phyloP scores from a whole-genome alignment of 2,888 invertebrate genomes.

The Clunio marinus region DNA sequence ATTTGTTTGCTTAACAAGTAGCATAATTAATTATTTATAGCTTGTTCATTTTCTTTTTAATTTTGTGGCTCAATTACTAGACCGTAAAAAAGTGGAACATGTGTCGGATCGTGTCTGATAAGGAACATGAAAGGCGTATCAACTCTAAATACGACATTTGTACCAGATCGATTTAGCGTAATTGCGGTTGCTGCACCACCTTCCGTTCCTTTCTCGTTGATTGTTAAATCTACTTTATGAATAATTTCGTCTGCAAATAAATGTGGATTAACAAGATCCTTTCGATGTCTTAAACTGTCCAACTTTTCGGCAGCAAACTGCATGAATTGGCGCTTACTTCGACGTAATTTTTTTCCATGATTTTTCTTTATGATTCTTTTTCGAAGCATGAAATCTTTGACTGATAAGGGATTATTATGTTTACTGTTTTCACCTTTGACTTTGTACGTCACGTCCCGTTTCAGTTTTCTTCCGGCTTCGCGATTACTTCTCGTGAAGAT shows the following conservation, averaged over 20 bases:
- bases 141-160: conserved; percentile 52
- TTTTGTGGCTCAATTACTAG: conserved; percentile 58
- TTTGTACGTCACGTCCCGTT: conserved; percentile 43
- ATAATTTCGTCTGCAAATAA: conserved; percentile 58
- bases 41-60: neutral
- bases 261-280: conserved; percentile 49
- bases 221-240: conserved; percentile 59
- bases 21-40: no score
- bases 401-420: conserved; percentile 41
- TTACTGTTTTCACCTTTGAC: conserved; percentile 41
- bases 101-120: conserved; percentile 61
- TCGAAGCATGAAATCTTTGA: conserved; percentile 43
- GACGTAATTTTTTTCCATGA: conserved; percentile 41
- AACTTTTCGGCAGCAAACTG: neutral
- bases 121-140: conserved; percentile 66
- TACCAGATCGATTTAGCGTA: conserved; percentile 55
- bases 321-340: neutral
- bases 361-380: conserved; percentile 45
- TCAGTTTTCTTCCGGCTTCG: conserved; percentile 26
- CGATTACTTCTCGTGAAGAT: no score
- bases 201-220: conserved; percentile 61
- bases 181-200: conserved; percentile 61
- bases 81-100: conserved; percentile 64
- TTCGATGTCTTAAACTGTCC: neutral
- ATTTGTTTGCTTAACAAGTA: no score